These are phyloP conservation scores for Chrysopilus asiliformis DNA, from an alignment of 2,888 invertebrate species.

Conservation along the genomic window DNA sequence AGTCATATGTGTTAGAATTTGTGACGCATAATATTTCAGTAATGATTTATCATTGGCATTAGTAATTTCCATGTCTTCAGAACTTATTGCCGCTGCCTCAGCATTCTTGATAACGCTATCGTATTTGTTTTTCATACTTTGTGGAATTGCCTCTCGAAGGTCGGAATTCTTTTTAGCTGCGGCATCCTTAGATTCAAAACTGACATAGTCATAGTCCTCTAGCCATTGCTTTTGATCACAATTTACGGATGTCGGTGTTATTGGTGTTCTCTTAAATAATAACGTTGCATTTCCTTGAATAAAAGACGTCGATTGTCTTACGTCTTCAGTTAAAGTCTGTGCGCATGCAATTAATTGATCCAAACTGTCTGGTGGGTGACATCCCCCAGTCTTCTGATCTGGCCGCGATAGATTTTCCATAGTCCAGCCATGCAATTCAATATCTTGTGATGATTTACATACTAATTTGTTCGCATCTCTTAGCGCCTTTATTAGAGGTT, in stretches of 20 bases:
- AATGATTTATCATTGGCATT: constrained; percentile 72
- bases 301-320: constrained; percentile 77
- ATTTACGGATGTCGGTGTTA: constrained; percentile 31
- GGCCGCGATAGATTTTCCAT: constrained; percentile 46
- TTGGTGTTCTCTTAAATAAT: constrained; percentile 52
- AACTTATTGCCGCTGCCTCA: constrained; percentile 46
- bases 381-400: constrained; percentile 30
- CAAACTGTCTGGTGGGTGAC: constrained; percentile 58
- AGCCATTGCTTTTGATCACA: constrained; percentile 45
- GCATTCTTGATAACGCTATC: constrained; percentile 62
- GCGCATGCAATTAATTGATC: constrained; percentile 82
- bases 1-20: constrained; percentile 71
- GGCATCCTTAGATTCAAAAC: constrained; percentile 61
- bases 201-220: constrained; percentile 87
- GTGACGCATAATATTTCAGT: constrained; percentile 74
- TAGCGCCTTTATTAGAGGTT: constrained; percentile 65
- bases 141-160: constrained; percentile 56
- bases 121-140: constrained; percentile 59
- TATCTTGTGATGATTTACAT: constrained; percentile 57
- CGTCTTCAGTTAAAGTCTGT: constrained; percentile 76
- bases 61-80: constrained; percentile 36
- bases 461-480: constrained; percentile 68
- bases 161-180: constrained; percentile 59
- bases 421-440: constrained; percentile 70
- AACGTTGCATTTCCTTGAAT: constrained; percentile 76